Evolutionary conservation across 2,113 vertebrate species (phyloP), one percentile per base, ranked within the genome.

Genomic region (Triplophysa rosa): DNA sequence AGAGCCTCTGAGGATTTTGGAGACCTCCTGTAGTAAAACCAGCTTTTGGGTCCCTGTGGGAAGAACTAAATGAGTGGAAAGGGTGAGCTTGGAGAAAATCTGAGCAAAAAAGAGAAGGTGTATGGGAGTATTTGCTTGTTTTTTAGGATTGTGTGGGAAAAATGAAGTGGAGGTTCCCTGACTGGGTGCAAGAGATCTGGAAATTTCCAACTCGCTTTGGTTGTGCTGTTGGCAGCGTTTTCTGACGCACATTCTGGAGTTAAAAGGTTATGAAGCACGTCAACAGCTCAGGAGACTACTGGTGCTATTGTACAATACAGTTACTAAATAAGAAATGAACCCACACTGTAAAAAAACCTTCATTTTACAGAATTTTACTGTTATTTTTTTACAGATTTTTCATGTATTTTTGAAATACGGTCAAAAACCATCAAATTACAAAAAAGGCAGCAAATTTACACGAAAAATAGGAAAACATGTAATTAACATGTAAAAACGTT

Each of bases 261-360:
- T 85, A 85, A 80, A 79, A 88, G 87, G 86, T 87, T 89, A 80
- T 77, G 82, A 87, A 87, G 85, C 83, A 88, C 86, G 83, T 89
- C 90, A 91, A 83, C 86, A 37, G 64, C 79, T 84, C 66, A 75
- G 56, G 67, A 80, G 80, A 61, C 77, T 84, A 56, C 72, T 63
- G 63, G 40, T 67, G 82, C 77, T 71, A 83, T 84, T 79, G 67
- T 86, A 85, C 67, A 67, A 54, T 49, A 24, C 40, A 37, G 37
- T 59, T 74, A 21, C 33, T 26, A 74, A 80, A 74, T 2, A 58
- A 19, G n/a, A 40, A 14, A 45, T 5, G 23, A 9, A 13, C 11
- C 24, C 40, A 59, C 33, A 4, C 14, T n/a, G n/a, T n/a, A n/a
- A n/a, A n/a, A n/a, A n/a, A n/a, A n/a, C n/a, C n/a, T n/a, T n/a